Conservation (phyloP, 2,113 vertebrate species). For the Mystacornis crossleyi region DNA sequence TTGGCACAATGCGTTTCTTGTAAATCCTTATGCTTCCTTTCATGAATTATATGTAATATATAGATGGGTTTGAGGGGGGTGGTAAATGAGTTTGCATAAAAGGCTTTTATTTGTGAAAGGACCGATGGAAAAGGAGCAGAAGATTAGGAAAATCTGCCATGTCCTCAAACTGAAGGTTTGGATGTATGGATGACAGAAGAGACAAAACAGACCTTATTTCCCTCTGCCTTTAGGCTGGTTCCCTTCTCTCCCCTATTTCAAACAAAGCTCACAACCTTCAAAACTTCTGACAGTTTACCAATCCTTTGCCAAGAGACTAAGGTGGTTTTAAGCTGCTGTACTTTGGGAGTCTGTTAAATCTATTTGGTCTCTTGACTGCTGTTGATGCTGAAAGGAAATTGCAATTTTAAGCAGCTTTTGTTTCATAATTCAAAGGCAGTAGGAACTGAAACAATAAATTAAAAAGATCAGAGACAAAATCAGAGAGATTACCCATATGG, state of each 20-base stretch:
- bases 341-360: background rate
- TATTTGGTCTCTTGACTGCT: background rate
- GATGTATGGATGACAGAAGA: background rate
- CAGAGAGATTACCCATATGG: background rate
- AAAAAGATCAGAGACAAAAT: background rate
- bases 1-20: background rate
- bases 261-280: background rate
- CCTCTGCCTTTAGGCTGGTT: background rate
- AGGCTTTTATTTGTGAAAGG: background rate
- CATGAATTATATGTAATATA: background rate
- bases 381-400: background rate
- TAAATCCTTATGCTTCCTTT: background rate
- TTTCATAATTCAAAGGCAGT: constrained; percentile 5
- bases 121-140: background rate
- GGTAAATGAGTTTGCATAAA: background rate
- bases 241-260: background rate
- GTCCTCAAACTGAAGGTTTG: background rate
- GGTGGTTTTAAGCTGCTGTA: background rate
- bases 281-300: background rate
- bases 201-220: background rate
- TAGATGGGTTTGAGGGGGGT: background rate
- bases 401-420: background rate
- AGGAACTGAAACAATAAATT: constrained; percentile 22
- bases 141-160: background rate
- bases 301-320: background rate